A percentile compares a stretch with the other conserved stretches of the same genome.
phyloP scores from a whole-genome alignment of 2,797 vertebrate species.

The Sebastes trivittatus region DNA sequence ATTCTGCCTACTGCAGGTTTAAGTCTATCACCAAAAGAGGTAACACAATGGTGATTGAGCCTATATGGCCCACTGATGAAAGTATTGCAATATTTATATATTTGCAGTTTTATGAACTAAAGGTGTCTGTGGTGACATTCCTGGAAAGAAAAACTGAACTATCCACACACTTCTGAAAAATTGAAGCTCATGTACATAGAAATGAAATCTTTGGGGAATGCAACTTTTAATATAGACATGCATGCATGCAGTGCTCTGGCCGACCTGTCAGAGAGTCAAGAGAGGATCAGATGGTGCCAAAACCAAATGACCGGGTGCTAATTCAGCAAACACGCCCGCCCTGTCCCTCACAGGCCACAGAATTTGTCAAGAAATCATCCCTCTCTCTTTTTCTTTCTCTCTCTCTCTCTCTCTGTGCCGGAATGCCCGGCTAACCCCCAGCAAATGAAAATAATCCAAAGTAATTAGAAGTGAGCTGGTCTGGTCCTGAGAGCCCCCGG shows the following conservation, averaged over 20 bases:
- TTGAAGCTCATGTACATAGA: too few relatives aligned
- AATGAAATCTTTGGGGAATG: too few relatives aligned
- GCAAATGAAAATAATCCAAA: conserved; percentile 99
- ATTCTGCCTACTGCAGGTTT: too few relatives aligned
- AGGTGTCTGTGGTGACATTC: too few relatives aligned
- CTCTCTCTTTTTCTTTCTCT: conserved; percentile 66
- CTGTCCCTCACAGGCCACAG: conserved; percentile 75
- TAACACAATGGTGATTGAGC: too few relatives aligned
- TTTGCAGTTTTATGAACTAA: too few relatives aligned
- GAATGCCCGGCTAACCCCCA: conserved; percentile 92
- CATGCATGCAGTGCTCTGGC: not conserved
- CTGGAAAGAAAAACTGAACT: too few relatives aligned
- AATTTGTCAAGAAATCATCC: conserved; percentile 89
- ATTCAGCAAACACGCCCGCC: conserved; percentile 82
- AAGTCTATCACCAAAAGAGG: too few relatives aligned
- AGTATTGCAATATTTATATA: too few relatives aligned
- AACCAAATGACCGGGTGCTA: conserved; percentile 82
- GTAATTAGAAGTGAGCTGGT: conserved; percentile 99
- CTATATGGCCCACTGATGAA: too few relatives aligned
- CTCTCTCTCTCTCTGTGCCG: conserved; percentile 77
- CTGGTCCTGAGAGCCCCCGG: conserved; percentile 93
- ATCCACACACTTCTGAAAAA: too few relatives aligned
- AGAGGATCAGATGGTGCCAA: conserved; percentile 65
- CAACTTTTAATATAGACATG: not conserved
- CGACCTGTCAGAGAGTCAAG: conserved; percentile 14